Percentiles rank a stretch among this genome's conserved stretches.
Evolutionary conservation across 2,113 vertebrate species (phyloP).

Genomic region (Symphodus melops): DNA sequence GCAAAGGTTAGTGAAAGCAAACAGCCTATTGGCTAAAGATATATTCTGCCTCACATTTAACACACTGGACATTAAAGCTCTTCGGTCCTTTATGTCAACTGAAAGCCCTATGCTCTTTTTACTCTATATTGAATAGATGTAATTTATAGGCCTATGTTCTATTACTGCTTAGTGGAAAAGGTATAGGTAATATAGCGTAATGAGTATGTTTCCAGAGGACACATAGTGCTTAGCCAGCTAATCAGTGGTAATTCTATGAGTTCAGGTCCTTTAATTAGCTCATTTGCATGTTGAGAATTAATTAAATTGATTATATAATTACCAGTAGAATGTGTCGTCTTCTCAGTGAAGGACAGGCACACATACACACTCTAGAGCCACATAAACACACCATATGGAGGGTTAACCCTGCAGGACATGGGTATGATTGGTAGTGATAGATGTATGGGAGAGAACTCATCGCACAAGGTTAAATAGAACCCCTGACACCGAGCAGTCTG

Average conservation of each 20-base stretch:
- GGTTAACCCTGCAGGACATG: conserved; percentile 46
- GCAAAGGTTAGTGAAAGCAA: conserved; percentile 33
- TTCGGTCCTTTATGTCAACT: conserved; percentile 13
- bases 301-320: conserved; percentile 86
- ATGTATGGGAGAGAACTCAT: conserved; percentile 47
- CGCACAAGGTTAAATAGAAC: conserved; percentile 74
- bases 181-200: conserved; percentile 73
- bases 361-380: neutral
- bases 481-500: conserved; percentile 63
- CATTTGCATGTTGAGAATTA: conserved; percentile 84
- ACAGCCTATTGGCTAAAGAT: conserved; percentile 27
- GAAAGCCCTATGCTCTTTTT: conserved; percentile 16
- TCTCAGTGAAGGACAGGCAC: conserved; percentile 45
- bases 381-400: conserved; percentile 3
- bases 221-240: conserved; percentile 79
- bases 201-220: conserved; percentile 70
- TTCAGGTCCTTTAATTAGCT: conserved; percentile 83
- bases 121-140: conserved; percentile 39
- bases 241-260: conserved; percentile 83
- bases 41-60: conserved; percentile 1
- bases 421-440: conserved; percentile 53
- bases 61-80: conserved; percentile 15
- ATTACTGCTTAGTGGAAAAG: conserved; percentile 50
- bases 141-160: conserved; percentile 42
- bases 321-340: conserved; percentile 77